Conservation (phyloP, 2,888 invertebrate genomes). For the Malachius bipustulatus region DNA sequence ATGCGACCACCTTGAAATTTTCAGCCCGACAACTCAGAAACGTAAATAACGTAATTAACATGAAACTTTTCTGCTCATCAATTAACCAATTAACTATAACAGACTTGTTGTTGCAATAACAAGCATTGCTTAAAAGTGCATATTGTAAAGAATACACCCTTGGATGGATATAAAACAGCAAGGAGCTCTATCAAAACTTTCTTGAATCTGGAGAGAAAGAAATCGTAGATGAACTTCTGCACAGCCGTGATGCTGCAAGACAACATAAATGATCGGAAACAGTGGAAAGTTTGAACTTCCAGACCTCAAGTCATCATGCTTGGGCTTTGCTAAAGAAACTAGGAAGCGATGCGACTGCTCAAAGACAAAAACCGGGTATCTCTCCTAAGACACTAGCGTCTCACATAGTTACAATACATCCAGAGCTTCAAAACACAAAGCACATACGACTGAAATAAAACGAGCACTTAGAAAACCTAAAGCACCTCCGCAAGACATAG, state of each 20-base stretch:
- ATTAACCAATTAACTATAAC: too few relatives aligned
- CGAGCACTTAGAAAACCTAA: too few relatives aligned
- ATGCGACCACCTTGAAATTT: too few relatives aligned
- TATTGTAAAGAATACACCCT: conserved; percentile 13
- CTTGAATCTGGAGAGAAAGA: conserved; percentile 3
- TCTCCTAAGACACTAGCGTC: not conserved
- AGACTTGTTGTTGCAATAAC: conserved; percentile 9
- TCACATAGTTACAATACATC: not conserved
- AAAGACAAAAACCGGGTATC: not conserved
- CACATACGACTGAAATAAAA: not conserved
- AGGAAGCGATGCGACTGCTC: not conserved
- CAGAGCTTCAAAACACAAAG: not conserved
- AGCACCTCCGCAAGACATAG: too few relatives aligned
- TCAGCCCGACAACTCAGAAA: too few relatives aligned
- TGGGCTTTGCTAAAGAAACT: conserved; percentile 7
- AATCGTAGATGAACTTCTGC: conserved; percentile 9
- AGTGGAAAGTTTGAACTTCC: conserved; percentile 6
- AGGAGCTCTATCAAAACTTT: conserved; percentile 8
- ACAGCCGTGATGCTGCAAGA: conserved; percentile 5
- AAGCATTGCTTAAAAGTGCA: conserved; percentile 9
- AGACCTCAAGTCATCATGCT: conserved; percentile 7
- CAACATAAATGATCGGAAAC: conserved; percentile 5
- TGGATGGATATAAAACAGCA: conserved; percentile 9
- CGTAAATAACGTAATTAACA: too few relatives aligned
- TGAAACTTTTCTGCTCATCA: too few relatives aligned